Evolutionary conservation across 1,140 invertebrate genomes (phyloP), one percentile per base, ranked within the genome.

Genomic region (Danaus melanippus): DNA sequence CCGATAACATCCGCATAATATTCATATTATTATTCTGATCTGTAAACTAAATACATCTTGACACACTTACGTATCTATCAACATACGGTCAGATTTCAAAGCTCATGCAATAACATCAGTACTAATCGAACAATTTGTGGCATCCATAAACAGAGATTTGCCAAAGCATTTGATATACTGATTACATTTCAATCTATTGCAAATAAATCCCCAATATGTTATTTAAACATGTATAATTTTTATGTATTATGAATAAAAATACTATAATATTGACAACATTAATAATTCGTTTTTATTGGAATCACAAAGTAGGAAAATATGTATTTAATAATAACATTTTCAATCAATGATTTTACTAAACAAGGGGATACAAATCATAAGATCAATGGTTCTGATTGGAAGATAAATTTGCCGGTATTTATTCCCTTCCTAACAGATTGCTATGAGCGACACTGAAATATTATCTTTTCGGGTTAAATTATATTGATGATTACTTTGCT

Each of bases 381-480:
- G 66, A 76, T 69, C 74, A 74, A 74, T 69, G 56, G 55, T 57
- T 47, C 47, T 64, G 64, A 76, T 77, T 68, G 67, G 61, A 69
- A 75, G 64, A 76, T 50, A 54, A 67, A 79, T 78, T 68, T 67
- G 60, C 64, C 61, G 66, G 70, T 79, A 83, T 81, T 84, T 79
- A 74, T 84, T 74, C 61, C 67, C 67, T 69, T 81, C 78, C 60
- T 65, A 79, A 61, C 60, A 71, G 70, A 81, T 78, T 71, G 71
- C 72, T 57, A 66, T 71, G 67, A 67, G 53, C 62, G 76, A 83
- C 76, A 67, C 63, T 61, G 70, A 84, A 68, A 74, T 76, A 81
- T 81, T 75, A 79, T 78, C 62, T 75, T 73, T 77, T 72, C 71
- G 77, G 74, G 69, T 78, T 76, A 79, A 81, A 81, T 81, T 79